These are phyloP conservation scores for Sinocyclocheilus rhinocerous DNA, from an alignment of 2,113 vertebrate species.

Conservation along the genomic window DNA sequence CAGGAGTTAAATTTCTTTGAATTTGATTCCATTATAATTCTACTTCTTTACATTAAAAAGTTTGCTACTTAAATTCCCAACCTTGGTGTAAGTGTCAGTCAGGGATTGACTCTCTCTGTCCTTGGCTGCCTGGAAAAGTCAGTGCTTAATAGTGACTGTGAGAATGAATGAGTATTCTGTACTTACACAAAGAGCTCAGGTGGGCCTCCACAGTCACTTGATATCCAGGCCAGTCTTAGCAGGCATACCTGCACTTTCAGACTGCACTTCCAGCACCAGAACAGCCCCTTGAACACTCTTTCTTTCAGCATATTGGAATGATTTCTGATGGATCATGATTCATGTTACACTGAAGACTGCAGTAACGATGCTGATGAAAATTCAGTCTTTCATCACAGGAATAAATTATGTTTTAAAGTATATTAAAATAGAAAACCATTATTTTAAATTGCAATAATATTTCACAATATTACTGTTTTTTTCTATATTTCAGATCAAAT, in stretches of 20 bases:
- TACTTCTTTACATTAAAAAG: not conserved
- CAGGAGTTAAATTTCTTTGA: too few species aligned
- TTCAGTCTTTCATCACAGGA: too few species aligned
- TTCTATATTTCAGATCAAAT: too few species aligned
- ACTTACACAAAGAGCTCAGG: slow-evolving; percentile 37
- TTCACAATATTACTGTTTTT: too few species aligned
- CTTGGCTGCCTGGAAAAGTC: not conserved
- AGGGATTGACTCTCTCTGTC: not conserved
- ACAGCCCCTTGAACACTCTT: slow-evolving; percentile 22
- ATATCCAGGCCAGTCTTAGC: slow-evolving; percentile 30
- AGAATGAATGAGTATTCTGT: slow-evolving; percentile 35
- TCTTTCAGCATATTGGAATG: too few species aligned
- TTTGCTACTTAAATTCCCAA: not conserved
- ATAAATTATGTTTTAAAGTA: too few species aligned
- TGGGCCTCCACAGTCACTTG: slow-evolving; percentile 37
- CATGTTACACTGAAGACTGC: too few species aligned
- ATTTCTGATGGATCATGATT: too few species aligned
- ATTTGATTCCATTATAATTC: not conserved
- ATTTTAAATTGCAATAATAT: too few species aligned
- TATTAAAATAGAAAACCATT: too few species aligned
- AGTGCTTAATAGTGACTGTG: not conserved
- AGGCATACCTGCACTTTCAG: slow-evolving; percentile 12
- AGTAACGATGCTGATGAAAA: too few species aligned
- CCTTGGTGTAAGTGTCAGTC: not conserved
- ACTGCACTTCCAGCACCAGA: not conserved